Percentiles rank a stretch among this genome's conserved stretches.
These are phyloP conservation scores for Recurvirostra avosetta DNA, from an alignment of 2,113 vertebrate genomes.

Conservation along the genomic window DNA sequence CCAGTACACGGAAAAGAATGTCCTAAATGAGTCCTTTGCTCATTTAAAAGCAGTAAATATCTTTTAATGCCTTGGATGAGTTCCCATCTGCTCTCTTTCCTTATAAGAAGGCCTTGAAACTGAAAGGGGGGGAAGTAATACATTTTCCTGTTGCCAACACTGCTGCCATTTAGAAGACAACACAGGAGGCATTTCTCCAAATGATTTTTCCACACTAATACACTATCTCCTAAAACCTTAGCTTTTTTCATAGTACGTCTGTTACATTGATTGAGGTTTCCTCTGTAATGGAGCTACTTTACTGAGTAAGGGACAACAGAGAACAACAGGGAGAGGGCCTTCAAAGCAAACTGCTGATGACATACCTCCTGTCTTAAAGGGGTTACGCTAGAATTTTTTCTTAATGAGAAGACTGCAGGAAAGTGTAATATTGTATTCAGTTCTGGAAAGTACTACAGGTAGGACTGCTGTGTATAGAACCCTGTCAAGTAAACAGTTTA, in stretches of 20 bases:
- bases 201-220: not conserved
- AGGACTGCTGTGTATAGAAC: conserved; percentile 16
- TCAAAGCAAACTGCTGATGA: not conserved
- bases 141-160: not conserved
- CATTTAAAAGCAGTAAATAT: conserved; percentile 26
- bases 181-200: not conserved
- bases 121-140: not conserved
- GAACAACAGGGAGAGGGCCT: not conserved
- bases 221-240: not conserved
- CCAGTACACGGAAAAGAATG: not conserved
- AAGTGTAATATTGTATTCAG: not conserved
- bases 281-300: not conserved
- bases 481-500: conserved; percentile 49
- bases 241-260: not conserved
- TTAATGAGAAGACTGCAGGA: not conserved
- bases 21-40: not conserved
- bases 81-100: not conserved
- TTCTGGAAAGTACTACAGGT: conserved; percentile 43
- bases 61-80: not conserved
- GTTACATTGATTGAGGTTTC: not conserved
- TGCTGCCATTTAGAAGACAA: not conserved
- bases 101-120: not conserved
- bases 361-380: not conserved
- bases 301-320: not conserved
- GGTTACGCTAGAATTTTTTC: not conserved